phyloP scores from a whole-genome alignment of 1,140 invertebrate species.

The Dryas iulia region DNA sequence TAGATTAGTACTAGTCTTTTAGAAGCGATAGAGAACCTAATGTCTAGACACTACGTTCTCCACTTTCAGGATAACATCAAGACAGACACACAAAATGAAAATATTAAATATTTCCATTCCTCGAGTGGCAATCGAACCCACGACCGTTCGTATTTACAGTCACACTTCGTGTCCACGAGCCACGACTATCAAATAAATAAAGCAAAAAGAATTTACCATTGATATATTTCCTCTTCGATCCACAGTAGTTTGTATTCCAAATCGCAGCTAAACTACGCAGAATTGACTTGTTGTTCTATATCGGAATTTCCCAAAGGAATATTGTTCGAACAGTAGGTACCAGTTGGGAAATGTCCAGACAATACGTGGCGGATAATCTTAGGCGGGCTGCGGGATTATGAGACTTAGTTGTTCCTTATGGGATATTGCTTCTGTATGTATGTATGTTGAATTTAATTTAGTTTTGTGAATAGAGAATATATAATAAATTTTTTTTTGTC shows the following conservation, averaged over 20 bases:
- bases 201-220: not conserved
- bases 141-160: too few relatives aligned
- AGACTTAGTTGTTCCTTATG: not conserved
- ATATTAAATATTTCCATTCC: too few relatives aligned
- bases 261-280: slow-evolving; percentile 13
- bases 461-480: too few relatives aligned
- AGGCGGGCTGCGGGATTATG: not conserved
- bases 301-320: slow-evolving; percentile 23
- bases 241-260: not conserved
- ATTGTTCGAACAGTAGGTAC: not conserved
- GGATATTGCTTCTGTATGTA: not conserved
- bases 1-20: too few relatives aligned
- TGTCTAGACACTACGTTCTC: too few relatives aligned
- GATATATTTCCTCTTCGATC: not conserved
- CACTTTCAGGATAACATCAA: too few relatives aligned
- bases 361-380: not conserved
- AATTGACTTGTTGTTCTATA: slow-evolving; percentile 14
- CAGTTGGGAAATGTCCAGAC: not conserved
- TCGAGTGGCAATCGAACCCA: too few relatives aligned
- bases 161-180: too few relatives aligned
- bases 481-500: too few relatives aligned
- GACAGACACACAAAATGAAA: too few relatives aligned
- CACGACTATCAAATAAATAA: not conserved
- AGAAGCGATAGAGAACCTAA: too few relatives aligned
- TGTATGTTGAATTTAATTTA: not conserved